These are phyloP conservation scores for Brachionus calyciflorus DNA, from an alignment of 1,140 invertebrate species.

Conservation along the genomic window DNA sequence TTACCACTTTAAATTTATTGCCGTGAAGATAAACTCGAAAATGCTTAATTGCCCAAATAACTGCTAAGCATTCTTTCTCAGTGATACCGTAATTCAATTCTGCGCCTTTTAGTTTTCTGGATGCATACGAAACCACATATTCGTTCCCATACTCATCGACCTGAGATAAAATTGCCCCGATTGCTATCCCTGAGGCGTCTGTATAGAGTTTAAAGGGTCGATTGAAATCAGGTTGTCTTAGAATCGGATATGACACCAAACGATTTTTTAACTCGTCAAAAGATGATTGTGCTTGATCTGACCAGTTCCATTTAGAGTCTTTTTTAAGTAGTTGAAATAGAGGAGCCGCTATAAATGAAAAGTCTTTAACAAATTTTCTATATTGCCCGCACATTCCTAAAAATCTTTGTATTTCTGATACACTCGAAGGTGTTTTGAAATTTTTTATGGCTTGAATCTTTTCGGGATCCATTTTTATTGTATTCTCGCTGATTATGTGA, in stretches of 20 bases:
- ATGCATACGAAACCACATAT: conserved; percentile 50
- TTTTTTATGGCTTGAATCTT: conserved; percentile 49
- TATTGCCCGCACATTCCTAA: conserved; percentile 61
- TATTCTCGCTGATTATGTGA: conserved; percentile 47
- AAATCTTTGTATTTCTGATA: conserved; percentile 59
- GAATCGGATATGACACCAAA: conserved; percentile 48
- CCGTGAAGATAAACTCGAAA: conserved; percentile 59
- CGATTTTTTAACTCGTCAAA: conserved; percentile 49
- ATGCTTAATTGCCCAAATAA: conserved; percentile 60
- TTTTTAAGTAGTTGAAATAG: conserved; percentile 59
- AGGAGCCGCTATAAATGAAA: conserved; percentile 52
- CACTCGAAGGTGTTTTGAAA: conserved; percentile 50
- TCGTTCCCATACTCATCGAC: conserved; percentile 10
- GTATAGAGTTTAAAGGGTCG: conserved; percentile 49
- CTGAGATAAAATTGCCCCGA: conserved; percentile 27
- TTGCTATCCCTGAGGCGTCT: conserved; percentile 48
- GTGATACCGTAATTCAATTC: conserved; percentile 61
- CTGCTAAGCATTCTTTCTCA: conserved; percentile 63
- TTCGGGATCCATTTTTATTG: conserved; percentile 45
- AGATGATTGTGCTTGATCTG: conserved; percentile 47
- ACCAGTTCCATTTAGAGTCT: conserved; percentile 50
- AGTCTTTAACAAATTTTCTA: conserved; percentile 56
- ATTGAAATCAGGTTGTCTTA: conserved; percentile 50
- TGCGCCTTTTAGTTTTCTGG: conserved; percentile 54
- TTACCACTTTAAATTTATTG: conserved; percentile 30